These are phyloP conservation scores for Artemia franciscana DNA, from an alignment of 1,140 invertebrate genomes.

Conservation along the genomic window DNA sequence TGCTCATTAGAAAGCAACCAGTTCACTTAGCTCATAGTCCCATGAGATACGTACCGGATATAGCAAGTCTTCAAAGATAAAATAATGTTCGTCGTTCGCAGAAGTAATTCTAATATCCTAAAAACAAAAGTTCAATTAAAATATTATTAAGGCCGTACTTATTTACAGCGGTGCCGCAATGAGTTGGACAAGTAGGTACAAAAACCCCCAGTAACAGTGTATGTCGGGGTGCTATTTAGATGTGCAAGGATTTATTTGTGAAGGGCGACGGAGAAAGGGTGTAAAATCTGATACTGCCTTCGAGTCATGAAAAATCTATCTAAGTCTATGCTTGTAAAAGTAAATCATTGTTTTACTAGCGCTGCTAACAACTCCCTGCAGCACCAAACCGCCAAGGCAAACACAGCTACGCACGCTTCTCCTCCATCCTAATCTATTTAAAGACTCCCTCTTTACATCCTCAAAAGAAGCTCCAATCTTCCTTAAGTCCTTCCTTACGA, in stretches of 20 bases:
- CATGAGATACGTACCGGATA: slow-evolving; percentile 50
- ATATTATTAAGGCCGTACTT: neutral
- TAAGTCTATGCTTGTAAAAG: too few relatives aligned
- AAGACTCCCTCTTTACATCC: too few relatives aligned
- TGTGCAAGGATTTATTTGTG: neutral
- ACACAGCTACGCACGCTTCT: too few relatives aligned
- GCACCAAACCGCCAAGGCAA: too few relatives aligned
- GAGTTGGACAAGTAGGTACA: neutral
- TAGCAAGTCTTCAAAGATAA: slow-evolving; percentile 86
- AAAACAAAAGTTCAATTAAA: slow-evolving; percentile 12
- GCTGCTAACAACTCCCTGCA: too few relatives aligned
- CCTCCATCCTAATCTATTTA: too few relatives aligned
- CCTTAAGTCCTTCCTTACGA: too few relatives aligned
- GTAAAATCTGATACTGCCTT: neutral
- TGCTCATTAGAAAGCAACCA: too few relatives aligned
- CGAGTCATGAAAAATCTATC: too few relatives aligned
- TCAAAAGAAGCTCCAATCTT: too few relatives aligned
- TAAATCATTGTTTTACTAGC: too few relatives aligned
- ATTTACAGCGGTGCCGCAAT: neutral
- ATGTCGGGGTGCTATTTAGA: neutral
- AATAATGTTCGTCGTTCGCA: slow-evolving; percentile 91
- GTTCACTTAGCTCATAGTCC: too few relatives aligned
- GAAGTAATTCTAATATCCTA: slow-evolving; percentile 81
- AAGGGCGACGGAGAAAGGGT: neutral
- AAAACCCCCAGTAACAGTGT: neutral